These are phyloP conservation scores for Polypedilum pembai DNA, from an alignment of 1,140 invertebrate genomes.

Conservation along the genomic window DNA sequence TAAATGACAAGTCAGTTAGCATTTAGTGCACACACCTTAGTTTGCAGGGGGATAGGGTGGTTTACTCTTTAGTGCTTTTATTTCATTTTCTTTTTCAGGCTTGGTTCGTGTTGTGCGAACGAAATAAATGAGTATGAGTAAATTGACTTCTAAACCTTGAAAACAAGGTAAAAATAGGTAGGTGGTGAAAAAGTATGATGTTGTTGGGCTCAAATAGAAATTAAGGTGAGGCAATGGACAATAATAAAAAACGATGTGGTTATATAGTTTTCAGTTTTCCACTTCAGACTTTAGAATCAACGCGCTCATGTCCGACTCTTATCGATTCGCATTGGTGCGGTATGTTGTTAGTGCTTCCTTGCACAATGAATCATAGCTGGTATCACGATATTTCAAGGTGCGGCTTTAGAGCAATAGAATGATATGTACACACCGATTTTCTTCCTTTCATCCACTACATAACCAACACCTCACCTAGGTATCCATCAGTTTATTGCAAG, in stretches of 20 bases:
- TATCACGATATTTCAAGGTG: slow-evolving; percentile 2
- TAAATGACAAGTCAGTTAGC: slow-evolving; percentile 12
- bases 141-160: slow-evolving; percentile 5
- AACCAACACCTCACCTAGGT: background rate
- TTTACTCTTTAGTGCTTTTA: slow-evolving; percentile 6
- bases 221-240: slow-evolving; percentile 16
- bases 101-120: background rate
- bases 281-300: slow-evolving; percentile 5
- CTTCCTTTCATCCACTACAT: background rate
- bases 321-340: background rate
- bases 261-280: background rate
- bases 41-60: background rate
- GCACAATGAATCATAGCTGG: background rate
- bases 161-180: background rate
- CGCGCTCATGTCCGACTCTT: background rate
- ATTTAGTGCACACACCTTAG: slow-evolving; percentile 11
- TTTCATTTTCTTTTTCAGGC: background rate
- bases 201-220: background rate
- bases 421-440: background rate
- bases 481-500: background rate
- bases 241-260: background rate
- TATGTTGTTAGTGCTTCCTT: background rate
- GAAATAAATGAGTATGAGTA: background rate
- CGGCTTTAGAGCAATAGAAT: background rate
- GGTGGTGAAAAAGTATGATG: background rate